Conservation (phyloP, 2,113 vertebrate species). For the Butorides virescens region DNA sequence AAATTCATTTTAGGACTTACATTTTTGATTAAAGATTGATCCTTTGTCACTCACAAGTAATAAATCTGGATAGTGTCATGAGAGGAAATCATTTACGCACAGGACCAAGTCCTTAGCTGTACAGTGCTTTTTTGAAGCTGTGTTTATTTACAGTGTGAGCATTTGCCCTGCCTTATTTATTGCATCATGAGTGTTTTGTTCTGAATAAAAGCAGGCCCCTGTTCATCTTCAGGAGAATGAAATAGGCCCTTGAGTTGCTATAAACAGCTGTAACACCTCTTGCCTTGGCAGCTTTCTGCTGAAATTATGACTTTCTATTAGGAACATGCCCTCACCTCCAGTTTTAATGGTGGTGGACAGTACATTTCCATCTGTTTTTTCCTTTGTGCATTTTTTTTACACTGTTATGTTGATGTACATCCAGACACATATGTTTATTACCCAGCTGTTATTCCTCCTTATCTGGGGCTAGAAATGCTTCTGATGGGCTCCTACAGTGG, state of each 20-base stretch:
- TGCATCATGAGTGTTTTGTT: neutral
- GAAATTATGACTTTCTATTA: neutral
- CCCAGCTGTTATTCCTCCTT: neutral
- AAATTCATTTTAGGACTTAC: neutral
- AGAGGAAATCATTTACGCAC: neutral
- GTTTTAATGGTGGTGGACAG: neutral
- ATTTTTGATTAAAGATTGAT: conserved; percentile 33
- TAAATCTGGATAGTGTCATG: neutral
- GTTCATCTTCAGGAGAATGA: neutral
- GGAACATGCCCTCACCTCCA: neutral
- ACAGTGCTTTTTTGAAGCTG: neutral
- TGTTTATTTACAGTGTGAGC: neutral
- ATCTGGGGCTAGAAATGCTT: neutral
- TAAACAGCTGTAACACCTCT: conserved; percentile 37
- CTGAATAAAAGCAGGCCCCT: neutral
- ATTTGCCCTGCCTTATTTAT: neutral
- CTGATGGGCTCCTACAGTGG: neutral
- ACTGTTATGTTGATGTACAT: neutral
- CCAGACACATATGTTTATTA: neutral
- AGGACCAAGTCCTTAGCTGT: neutral
- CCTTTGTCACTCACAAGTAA: neutral
- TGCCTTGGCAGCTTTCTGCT: neutral
- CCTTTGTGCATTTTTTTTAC: neutral
- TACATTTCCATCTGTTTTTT: conserved; percentile 16
- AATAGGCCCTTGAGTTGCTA: neutral